Conservation (phyloP, 1,140 invertebrate genomes). For the Chelonus insularis region DNA sequence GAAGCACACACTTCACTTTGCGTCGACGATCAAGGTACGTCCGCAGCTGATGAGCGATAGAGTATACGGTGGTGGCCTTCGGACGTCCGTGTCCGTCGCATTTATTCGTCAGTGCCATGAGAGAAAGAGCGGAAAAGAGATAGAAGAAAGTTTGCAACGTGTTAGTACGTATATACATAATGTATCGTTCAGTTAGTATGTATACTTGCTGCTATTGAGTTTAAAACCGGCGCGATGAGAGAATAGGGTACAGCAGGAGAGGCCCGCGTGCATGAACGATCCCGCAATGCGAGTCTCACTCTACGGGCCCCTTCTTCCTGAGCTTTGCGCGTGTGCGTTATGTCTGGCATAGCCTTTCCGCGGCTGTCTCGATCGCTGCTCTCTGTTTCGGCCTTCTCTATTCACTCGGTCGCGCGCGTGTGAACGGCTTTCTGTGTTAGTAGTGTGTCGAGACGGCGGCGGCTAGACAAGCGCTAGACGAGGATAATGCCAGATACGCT, state of each 20-base stretch:
- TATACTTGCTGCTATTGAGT: too few species aligned
- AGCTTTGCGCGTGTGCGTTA: not conserved
- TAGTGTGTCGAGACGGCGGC: conserved; percentile 36
- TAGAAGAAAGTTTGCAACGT: too few species aligned
- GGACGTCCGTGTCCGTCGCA: too few species aligned
- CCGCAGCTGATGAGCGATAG: not conserved
- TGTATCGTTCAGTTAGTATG: too few species aligned
- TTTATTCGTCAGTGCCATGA: too few species aligned
- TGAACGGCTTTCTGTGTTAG: conserved; percentile 15
- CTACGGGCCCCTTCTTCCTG: not conserved
- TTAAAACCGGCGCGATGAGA: too few species aligned
- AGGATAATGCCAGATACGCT: conserved; percentile 42
- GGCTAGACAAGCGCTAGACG: conserved; percentile 57
- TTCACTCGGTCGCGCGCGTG: conserved; percentile 20
- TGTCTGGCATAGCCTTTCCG: conserved; percentile 3
- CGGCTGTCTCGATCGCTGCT: not conserved
- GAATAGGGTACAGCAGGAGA: too few species aligned
- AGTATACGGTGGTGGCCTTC: too few species aligned
- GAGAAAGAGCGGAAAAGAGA: too few species aligned
- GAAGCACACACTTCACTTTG: conserved; percentile 27
- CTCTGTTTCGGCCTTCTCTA: conserved; percentile 7
- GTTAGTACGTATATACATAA: too few species aligned
- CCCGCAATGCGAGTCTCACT: too few species aligned
- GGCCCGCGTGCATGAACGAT: too few species aligned
- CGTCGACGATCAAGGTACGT: conserved; percentile 33